Evolutionary conservation across 1,140 invertebrate genomes (phyloP), one percentile per base, ranked within the genome.

Genomic region (Diploscapter pachys): DNA sequence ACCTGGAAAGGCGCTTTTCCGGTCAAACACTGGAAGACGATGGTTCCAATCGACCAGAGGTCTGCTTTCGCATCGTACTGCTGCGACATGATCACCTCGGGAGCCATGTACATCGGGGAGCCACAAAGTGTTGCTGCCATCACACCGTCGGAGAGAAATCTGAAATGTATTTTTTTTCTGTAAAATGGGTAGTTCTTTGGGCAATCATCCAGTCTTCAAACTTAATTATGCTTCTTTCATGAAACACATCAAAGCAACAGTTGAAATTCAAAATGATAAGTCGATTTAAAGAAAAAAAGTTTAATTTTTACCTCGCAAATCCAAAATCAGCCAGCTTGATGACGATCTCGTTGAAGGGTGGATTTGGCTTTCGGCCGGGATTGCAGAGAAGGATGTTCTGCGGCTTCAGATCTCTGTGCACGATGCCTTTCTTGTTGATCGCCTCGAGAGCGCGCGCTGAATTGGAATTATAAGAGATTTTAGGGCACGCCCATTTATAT

Each of bases 101-200:
- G 95, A 53, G 95, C 95, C 96, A 99, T 99, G 84, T 99, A 99
- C 96, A 99, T 99, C 3, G 97, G 97, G 55, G 96, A 99, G 31
- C 96, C 97, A 87, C 97, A 99, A 3, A 99, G 88, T 55, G 97
- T 99, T 64, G 94, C 96, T 63, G 97, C 97, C 97, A 99, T 99
- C 13, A 96, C 94, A 65, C 96, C 97, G 87, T 99, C 96, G 87
- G 95, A 92, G 5, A 99, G 88, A 87, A 98, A 98, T 84, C 31
- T 31, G 31, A 31, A 31, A 31, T 31, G 31, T 31, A 31, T 31
- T 31, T 31, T 31, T 31, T 31, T 31, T 31, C 31, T 31, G 31
- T 31, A 31, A 31, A 31, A 31, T 31, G 31, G 31, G 31, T 31
- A 31, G 31, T 31, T 31, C 31, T 31, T 1, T 31, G 31, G 31